Evolutionary conservation across 2,797 vertebrate species (phyloP), one percentile per base, ranked within the genome.

Genomic region (Ara ararauna): DNA sequence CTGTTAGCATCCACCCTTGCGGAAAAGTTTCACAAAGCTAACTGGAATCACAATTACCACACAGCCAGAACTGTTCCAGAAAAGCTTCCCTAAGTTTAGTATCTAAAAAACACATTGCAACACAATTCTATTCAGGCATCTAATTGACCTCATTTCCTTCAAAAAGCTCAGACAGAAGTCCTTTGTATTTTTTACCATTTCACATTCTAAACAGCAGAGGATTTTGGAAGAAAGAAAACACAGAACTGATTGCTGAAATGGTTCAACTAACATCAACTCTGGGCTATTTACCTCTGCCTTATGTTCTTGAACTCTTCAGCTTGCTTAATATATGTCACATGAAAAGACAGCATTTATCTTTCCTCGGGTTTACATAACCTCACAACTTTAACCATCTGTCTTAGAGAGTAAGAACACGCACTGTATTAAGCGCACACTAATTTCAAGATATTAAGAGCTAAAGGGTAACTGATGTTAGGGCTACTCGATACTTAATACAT

Each of bases 101-200:
- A 90, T 77, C 92, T 87, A 87, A 93, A 95, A 89, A 30, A 23
- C 84, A 89, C 77, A 45, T 1, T 88, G 88, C 88, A 93, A 94
- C 71, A 82, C 95, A 82, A 34, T 64, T 79, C 92, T 90, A 40
- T 66, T 90, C 94, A 90, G 64, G 83, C 77, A 94, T 76, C 88
- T 89, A 79, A 94, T 15, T 89, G 92, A 95, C 93, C 93, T 95
- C 50, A 11, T 90, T 93, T 94, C 92, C 81, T 89, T 54, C 60
- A 67, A 74, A 89, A 86, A 71, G 62, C 42, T 17, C 77, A 79
- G 54, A 86, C n/a, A 89, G 22, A 76, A 79, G 73, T 26, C n/a
- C 42, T 71, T 67, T 64, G 71, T 48, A 40, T 76, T 87, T 95
- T 82, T 87, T 90, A 92, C 74, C 36, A 67, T 85, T 92, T 89